phyloP scores from a whole-genome alignment of 2,113 vertebrate species.

The Potamarius usumacintae region DNA sequence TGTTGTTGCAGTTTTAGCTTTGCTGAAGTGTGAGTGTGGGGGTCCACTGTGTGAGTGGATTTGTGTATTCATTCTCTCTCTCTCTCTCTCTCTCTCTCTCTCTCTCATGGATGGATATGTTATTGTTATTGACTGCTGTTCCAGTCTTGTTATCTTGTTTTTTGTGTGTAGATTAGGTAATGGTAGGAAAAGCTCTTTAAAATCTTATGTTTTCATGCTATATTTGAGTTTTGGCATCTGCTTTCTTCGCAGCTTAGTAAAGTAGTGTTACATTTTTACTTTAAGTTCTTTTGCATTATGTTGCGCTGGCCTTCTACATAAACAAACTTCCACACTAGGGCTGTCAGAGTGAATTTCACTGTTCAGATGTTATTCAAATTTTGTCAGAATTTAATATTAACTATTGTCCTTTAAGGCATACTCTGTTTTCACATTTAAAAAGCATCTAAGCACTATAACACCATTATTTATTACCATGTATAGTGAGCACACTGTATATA shows the following conservation, averaged over 20 bases:
- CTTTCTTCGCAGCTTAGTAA: conserved; percentile 1
- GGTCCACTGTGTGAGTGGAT: conserved; percentile 9
- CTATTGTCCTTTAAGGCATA: neutral
- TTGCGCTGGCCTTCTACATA: conserved; percentile 6
- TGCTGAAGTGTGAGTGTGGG: conserved; percentile 55
- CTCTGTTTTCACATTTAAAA: neutral
- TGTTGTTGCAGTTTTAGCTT: conserved; percentile 20
- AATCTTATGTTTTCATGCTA: conserved; percentile 9
- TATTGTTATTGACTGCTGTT: neutral
- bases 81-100: conserved; percentile 45
- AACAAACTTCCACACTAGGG: neutral
- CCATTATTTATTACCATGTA: neutral
- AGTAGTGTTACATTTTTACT: conserved; percentile 15
- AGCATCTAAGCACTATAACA: neutral
- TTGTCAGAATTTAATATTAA: neutral
- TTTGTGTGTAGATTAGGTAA: neutral
- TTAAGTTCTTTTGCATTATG: conserved; percentile 6
- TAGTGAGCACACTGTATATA: neutral
- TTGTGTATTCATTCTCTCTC: conserved; percentile 45
- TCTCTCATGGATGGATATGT: neutral
- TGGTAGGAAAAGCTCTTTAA: neutral
- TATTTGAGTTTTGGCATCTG: conserved; percentile 25
- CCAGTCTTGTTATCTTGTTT: conserved; percentile 13
- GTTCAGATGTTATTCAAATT: neutral
- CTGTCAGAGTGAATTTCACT: neutral